Base-by-base conservation (phyloP, 2,797 vertebrate species). In the Pseudochirops cupreus region DNA sequence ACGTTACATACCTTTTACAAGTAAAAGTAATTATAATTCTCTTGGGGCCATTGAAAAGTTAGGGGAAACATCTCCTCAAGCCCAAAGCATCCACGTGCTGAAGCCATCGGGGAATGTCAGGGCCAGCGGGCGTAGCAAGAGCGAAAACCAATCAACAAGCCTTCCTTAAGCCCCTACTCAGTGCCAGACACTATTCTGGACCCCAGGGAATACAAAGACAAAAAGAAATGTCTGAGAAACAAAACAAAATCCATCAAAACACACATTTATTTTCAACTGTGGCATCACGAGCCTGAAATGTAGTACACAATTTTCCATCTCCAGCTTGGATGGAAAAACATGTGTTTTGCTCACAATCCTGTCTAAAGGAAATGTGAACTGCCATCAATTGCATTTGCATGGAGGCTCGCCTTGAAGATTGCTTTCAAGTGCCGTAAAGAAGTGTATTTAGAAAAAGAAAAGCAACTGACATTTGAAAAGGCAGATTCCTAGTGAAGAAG, bases 321-420 rank as follows among this genome's bases (percentile, higher is more conserved):
- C 97, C 92, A 92, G 96, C 96, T 95, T 67, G 87, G 97, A 98
- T 96, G 97, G 97, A 97, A 98, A 97, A 98, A 97, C 97, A 98
- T 97, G 93, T 97, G 98, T 95, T 97, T 97, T 95, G 94, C 93
- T 98, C 96, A 82, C 95, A 97, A 91, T 97, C 94, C 91, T 95
- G 97, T 97, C 94, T 93, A 74, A 96, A 94, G 95, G 95, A 97
- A 96, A 97, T 53, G 95, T 96, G 97, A 97, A 96, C 95, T 97
- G 53, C 67, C 93, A 94, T 96, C 97, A 97, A 97, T 54, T 97
- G 89, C 59, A 96, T 95, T 97, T 95, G 94, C 95, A 97, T 95
- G 95, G 94, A 96, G 95, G 50, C 96, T 62, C 74, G 26, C 95
- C 95, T 93, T 92, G 62, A 90, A 97, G 96, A 97, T 96, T 96